phyloP scores from a whole-genome alignment of 2,888 invertebrate genomes.

The Diaprepes abbreviatus region DNA sequence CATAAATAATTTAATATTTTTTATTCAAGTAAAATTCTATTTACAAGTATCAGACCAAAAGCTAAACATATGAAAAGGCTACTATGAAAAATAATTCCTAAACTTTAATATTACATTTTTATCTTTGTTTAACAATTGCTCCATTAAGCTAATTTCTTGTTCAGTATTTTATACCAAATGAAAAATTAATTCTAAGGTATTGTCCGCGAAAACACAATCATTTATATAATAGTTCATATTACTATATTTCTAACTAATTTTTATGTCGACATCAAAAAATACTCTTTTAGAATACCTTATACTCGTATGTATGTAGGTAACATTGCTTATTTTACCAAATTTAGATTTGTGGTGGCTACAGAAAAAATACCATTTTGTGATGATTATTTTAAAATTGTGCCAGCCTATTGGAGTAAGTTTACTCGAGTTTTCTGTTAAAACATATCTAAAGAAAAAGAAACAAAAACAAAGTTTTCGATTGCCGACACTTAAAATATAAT shows the following conservation, averaged over 20 bases:
- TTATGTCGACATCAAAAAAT: not conserved
- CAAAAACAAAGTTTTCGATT: too few relatives aligned
- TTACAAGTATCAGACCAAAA: conserved; percentile 27
- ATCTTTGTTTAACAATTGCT: conserved; percentile 17
- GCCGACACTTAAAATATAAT: too few relatives aligned
- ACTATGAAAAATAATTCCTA: conserved; percentile 27
- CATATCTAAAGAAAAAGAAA: too few relatives aligned
- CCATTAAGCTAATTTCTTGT: conserved; percentile 14
- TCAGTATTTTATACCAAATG: conserved; percentile 10
- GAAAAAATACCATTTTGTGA: too few relatives aligned
- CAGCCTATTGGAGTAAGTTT: too few relatives aligned
- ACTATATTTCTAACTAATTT: not conserved
- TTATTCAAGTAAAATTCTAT: conserved; percentile 23
- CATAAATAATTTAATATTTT: conserved; percentile 17
- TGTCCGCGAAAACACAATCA: conserved; percentile 27
- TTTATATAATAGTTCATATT: not conserved
- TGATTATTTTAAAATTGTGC: too few relatives aligned
- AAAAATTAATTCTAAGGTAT: conserved; percentile 19
- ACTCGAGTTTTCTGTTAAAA: too few relatives aligned
- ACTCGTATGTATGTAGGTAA: too few relatives aligned
- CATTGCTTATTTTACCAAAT: too few relatives aligned
- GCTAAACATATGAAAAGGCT: conserved; percentile 21
- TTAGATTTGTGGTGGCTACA: too few relatives aligned
- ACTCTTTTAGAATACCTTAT: too few relatives aligned
- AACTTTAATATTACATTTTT: conserved; percentile 19